These are phyloP conservation scores for Clitarchus hookeri DNA, from an alignment of 2,888 invertebrate genomes.

Conservation along the genomic window DNA sequence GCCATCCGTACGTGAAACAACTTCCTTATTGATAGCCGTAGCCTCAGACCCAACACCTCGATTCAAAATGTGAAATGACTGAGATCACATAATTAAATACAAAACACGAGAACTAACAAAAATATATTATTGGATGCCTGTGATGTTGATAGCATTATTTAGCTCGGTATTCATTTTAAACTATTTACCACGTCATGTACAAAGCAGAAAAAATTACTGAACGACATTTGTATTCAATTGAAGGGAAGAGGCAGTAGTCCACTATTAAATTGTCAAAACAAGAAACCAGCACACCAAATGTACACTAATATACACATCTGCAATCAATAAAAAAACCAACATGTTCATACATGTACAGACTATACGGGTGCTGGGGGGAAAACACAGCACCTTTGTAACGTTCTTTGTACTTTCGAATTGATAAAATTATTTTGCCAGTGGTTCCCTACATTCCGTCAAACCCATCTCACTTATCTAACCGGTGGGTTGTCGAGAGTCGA, in stretches of 20 bases:
- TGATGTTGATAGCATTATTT: neutral
- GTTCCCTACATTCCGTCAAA: constrained; percentile 28
- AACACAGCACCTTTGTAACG: constrained; percentile 37
- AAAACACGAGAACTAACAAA: neutral
- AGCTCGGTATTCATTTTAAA: neutral
- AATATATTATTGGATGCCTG: neutral
- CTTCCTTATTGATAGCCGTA: neutral
- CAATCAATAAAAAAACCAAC: constrained; percentile 30
- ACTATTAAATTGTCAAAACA: constrained; percentile 17
- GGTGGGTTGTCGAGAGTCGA: neutral
- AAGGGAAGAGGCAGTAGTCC: neutral
- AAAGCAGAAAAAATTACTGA: neutral
- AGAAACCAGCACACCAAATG: constrained; percentile 34
- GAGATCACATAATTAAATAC: constrained; percentile 2
- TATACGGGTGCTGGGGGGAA: constrained; percentile 37
- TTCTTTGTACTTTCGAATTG: constrained; percentile 42
- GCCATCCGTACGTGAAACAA: neutral
- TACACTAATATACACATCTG: constrained; percentile 33
- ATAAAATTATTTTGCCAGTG: constrained; percentile 42
- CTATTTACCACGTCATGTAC: neutral
- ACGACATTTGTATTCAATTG: neutral
- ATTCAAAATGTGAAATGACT: neutral
- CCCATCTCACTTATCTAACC: constrained; percentile 16
- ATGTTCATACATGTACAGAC: constrained; percentile 33
- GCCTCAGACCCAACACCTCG: neutral